Conservation (phyloP, 2,888 invertebrate genomes). For the Colostygia pectinataria region DNA sequence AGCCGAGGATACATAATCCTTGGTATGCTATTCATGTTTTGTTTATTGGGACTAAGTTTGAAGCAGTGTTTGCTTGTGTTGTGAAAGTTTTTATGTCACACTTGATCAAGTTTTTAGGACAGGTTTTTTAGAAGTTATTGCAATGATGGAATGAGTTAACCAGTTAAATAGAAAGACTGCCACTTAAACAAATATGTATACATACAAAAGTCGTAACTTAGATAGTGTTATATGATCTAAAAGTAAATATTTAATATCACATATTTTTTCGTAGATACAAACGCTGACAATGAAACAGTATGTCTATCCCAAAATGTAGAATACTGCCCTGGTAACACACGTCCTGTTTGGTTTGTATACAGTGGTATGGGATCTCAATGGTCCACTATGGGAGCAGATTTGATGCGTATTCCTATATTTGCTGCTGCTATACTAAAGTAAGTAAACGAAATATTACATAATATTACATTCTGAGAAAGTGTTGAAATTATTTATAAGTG, state of each 20-base stretch:
- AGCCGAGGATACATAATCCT: constrained; percentile 85
- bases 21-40: constrained; percentile 35
- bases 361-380: constrained; percentile 88
- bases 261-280: constrained; percentile 37
- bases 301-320: constrained; percentile 77
- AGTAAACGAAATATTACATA: constrained; percentile 28
- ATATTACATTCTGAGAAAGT: no score
- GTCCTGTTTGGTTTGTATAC: constrained; percentile 83
- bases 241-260: no score
- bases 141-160: no score
- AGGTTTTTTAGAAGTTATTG: no score
- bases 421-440: constrained; percentile 68
- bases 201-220: no score
- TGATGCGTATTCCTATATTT: constrained; percentile 84
- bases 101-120: no score
- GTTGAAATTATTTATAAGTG: no score
- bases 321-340: constrained; percentile 57
- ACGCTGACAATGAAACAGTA: constrained; percentile 44
- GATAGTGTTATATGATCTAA: no score
- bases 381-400: constrained; percentile 84
- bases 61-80: neutral
- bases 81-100: no score
- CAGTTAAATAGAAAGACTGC: no score
- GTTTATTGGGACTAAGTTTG: neutral
- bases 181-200: no score